A percentile compares a stretch with the other conserved stretches of the same genome.
Evolutionary conservation across 2,888 invertebrate genomes (phyloP).

Genomic region (Bursaphelenchus okinawaensis): DNA sequence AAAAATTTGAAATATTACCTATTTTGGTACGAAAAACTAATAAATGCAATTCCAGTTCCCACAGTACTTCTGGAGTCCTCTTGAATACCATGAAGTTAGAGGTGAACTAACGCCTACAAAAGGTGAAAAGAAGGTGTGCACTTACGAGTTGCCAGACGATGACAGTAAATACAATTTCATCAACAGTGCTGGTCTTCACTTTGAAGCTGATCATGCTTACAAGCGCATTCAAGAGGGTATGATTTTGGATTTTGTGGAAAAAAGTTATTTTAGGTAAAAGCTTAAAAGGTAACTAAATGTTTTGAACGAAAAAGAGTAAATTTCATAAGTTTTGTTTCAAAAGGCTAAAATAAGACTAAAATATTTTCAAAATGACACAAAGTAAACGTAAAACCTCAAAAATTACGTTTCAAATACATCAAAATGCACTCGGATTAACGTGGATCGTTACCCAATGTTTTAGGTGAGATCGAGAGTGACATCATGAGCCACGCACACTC

Average conservation of each 20-base stretch:
- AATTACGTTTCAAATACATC: too few relatives aligned
- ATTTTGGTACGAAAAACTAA: background rate
- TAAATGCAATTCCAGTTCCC: constrained; percentile 18
- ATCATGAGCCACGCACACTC: constrained; percentile 24
- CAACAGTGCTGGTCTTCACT: constrained; percentile 20
- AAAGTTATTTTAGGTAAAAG: too few relatives aligned
- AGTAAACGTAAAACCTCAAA: too few relatives aligned
- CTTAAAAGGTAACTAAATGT: too few relatives aligned
- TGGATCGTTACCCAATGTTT: too few relatives aligned
- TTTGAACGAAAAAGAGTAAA: too few relatives aligned
- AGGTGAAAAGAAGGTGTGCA: background rate
- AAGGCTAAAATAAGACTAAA: too few relatives aligned
- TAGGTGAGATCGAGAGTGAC: constrained; percentile 27
- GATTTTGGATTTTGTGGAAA: too few relatives aligned
- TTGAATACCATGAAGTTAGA: constrained; percentile 3
- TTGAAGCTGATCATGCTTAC: constrained; percentile 35
- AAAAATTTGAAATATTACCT: constrained; percentile 8
- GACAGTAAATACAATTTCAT: constrained; percentile 10
- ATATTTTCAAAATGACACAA: too few relatives aligned
- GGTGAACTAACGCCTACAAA: background rate
- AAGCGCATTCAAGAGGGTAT: constrained; percentile 20
- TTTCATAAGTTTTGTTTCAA: too few relatives aligned
- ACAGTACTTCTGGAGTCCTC: constrained; percentile 24
- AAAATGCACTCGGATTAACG: too few relatives aligned
- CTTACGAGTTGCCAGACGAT: background rate